Conservation (phyloP, 2,797 vertebrate species). For the Falco biarmicus region DNA sequence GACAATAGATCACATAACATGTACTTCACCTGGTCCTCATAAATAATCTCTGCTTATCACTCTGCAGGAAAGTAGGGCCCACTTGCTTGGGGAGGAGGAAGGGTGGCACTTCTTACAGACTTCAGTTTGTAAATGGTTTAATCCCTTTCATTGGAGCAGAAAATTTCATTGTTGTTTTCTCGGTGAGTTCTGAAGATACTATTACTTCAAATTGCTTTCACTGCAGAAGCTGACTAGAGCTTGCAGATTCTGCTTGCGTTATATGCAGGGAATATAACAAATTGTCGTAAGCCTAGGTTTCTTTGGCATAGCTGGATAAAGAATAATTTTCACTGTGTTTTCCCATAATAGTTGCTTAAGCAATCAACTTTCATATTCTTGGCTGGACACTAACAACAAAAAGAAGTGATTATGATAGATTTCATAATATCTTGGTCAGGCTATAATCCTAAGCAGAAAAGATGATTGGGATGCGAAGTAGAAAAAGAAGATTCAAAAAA, state of each 20-base stretch:
- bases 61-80: background rate
- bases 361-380: slow-evolving; percentile 11
- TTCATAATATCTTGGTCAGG: background rate
- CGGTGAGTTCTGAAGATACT: background rate
- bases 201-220: background rate
- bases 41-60: background rate
- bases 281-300: background rate
- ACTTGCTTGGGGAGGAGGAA: background rate
- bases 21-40: background rate
- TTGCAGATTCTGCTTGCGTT: background rate
- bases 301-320: background rate
- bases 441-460: background rate
- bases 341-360: background rate
- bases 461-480: background rate
- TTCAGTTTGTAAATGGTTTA: background rate
- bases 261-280: background rate
- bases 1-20: background rate
- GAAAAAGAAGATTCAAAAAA: background rate
- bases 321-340: background rate
- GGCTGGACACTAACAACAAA: background rate
- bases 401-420: background rate
- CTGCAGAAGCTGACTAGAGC: background rate
- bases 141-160: background rate
- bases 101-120: background rate
- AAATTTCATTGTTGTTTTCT: background rate